Evolutionary conservation across 2,888 invertebrate species (phyloP).

Genomic region (Seira musarum): DNA sequence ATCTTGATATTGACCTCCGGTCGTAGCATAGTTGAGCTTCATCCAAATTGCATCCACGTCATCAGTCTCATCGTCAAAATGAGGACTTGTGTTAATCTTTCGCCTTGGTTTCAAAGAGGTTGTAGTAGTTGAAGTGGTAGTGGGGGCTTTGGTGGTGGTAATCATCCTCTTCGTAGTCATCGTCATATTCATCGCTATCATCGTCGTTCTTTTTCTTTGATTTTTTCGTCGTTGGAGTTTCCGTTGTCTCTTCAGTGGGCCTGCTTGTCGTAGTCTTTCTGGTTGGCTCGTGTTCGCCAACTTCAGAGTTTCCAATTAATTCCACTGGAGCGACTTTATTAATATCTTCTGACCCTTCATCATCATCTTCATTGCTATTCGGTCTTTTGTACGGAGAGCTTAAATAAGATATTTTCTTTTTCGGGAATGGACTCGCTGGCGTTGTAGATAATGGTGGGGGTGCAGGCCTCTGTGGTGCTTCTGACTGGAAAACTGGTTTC

Average conservation of each 20-base stretch:
- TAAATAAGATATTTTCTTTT: conserved; percentile 46
- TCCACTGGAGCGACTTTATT: conserved; percentile 47
- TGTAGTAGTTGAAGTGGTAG: not conserved
- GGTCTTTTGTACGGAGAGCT: conserved; percentile 21
- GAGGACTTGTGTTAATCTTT: no score
- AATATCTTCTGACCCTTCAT: conserved; percentile 43
- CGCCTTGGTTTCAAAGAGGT: conserved; percentile 3
- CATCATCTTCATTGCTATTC: conserved; percentile 17
- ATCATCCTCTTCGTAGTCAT: conserved; percentile 35
- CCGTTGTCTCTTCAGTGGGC: conserved; percentile 12
- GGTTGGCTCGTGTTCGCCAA: conserved; percentile 25
- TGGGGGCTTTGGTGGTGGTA: no score
- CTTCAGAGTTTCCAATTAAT: conserved; percentile 34
- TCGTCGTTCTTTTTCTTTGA: conserved; percentile 30
- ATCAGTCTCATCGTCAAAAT: conserved; percentile 47
- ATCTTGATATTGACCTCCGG: conserved; percentile 32
- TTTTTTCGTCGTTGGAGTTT: conserved; percentile 11
- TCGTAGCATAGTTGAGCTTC: conserved; percentile 51
- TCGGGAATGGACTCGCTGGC: conserved; percentile 24
- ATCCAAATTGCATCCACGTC: conserved; percentile 41
- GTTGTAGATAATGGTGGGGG: conserved; percentile 40
- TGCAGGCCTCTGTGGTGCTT: no score
- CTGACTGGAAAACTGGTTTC: not conserved
- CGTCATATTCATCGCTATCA: conserved; percentile 46
- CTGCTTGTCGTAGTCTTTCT: not conserved